Conservation (phyloP, 2,113 vertebrate genomes). For the Hemiprocne comata region DNA sequence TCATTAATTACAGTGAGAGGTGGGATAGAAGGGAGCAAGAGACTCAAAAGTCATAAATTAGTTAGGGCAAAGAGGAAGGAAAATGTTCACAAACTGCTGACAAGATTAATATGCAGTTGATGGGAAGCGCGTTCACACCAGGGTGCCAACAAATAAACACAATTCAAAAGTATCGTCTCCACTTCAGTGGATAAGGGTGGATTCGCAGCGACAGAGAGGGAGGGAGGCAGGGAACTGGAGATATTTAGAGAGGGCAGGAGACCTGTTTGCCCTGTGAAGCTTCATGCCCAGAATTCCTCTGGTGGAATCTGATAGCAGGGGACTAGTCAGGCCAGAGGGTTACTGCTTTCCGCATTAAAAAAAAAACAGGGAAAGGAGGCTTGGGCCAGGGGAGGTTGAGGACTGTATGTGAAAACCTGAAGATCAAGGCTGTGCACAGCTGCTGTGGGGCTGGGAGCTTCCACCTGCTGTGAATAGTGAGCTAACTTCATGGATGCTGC, state of each 20-base stretch:
- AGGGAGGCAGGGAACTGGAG: background rate
- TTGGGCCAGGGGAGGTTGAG: background rate
- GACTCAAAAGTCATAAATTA: constrained; percentile 73
- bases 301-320: constrained; percentile 14
- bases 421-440: constrained; percentile 26
- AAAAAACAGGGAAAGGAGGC: background rate
- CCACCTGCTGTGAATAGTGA: background rate
- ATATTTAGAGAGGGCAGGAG: background rate
- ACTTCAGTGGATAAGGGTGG: constrained; percentile 45
- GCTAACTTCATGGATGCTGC: background rate
- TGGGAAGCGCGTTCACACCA: constrained; percentile 86
- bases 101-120: constrained; percentile 95
- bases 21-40: constrained; percentile 44
- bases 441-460: background rate
- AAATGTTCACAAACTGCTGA: constrained; percentile 79
- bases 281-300: constrained; percentile 80
- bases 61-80: constrained; percentile 62
- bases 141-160: constrained; percentile 97
- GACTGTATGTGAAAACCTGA: constrained; percentile 14
- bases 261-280: constrained; percentile 53
- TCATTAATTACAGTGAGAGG: constrained; percentile 39
- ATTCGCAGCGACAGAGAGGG: constrained; percentile 39
- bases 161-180: constrained; percentile 83
- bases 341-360: constrained; percentile 45
- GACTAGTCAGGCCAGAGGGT: background rate